phyloP scores from a whole-genome alignment of 2,888 invertebrate species.

The Cerastis rubricosa region DNA sequence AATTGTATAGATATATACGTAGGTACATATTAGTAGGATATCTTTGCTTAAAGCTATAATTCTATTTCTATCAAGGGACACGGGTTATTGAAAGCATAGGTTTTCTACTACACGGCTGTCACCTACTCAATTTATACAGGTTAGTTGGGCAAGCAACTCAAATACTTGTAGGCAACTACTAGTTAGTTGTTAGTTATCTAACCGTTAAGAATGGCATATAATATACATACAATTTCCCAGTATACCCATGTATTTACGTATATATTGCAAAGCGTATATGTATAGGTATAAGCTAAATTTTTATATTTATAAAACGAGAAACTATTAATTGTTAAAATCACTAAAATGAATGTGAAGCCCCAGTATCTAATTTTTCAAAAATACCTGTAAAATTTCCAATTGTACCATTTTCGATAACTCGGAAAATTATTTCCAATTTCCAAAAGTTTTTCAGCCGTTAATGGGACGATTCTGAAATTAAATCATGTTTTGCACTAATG shows the following conservation, averaged over 20 bases:
- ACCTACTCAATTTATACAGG: constrained; percentile 71
- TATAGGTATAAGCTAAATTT: constrained; percentile 66
- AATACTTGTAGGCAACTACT: constrained; percentile 57
- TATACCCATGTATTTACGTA: constrained; percentile 67
- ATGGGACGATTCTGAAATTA: constrained; percentile 88
- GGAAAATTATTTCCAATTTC: constrained; percentile 84
- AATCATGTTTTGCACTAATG: constrained; percentile 83
- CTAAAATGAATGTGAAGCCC: constrained; percentile 80
- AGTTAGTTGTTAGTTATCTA: constrained; percentile 48
- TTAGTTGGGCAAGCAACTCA: constrained; percentile 74
- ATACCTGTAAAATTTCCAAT: constrained; percentile 88
- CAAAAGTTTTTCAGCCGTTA: constrained; percentile 85
- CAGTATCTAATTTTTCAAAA: constrained; percentile 80
- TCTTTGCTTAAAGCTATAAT: constrained; percentile 60
- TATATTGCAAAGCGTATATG: constrained; percentile 73
- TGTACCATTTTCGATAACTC: constrained; percentile 87
- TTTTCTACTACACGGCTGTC: constrained; percentile 70
- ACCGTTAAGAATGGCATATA: constrained; percentile 50
- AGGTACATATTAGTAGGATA: constrained; percentile 67
- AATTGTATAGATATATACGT: constrained; percentile 70
- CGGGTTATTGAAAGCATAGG: constrained; percentile 65
- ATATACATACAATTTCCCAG: constrained; percentile 49
- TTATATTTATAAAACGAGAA: constrained; percentile 63
- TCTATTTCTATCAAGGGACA: constrained; percentile 67
- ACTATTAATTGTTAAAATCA: constrained; percentile 64